These are phyloP conservation scores for Odontesthes bonariensis DNA, from an alignment of 2,113 vertebrate species.

Conservation along the genomic window DNA sequence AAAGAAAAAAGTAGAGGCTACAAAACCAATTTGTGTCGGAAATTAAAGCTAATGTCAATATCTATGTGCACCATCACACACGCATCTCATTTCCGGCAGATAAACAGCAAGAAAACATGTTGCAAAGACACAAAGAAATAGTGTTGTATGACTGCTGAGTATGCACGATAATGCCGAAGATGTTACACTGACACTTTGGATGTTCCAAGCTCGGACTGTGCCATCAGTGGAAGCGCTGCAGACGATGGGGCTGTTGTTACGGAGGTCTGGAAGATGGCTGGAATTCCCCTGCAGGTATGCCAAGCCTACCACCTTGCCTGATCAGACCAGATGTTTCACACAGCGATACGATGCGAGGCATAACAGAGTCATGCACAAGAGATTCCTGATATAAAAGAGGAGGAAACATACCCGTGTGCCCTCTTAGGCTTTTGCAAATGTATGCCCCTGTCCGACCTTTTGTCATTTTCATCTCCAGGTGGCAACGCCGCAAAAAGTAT, in stretches of 20 bases:
- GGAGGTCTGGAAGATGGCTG: constrained; percentile 58
- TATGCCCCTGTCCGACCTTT: constrained; percentile 80
- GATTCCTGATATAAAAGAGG: too few species aligned
- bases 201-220: constrained; percentile 82
- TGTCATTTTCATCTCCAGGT: constrained; percentile 83
- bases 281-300: constrained; percentile 76
- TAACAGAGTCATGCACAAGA: not conserved
- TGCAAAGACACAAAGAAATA: not conserved
- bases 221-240: constrained; percentile 84
- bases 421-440: constrained; percentile 82
- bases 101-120: not conserved
- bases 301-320: constrained; percentile 79
- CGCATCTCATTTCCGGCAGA: not conserved
- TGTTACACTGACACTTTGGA: constrained; percentile 77
- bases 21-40: too few species aligned
- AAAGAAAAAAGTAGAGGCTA: too few species aligned
- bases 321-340: not conserved
- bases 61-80: not conserved
- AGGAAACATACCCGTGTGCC: constrained; percentile 75
- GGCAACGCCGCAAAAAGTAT: constrained; percentile 81
- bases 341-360: not conserved
- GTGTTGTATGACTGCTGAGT: not conserved
- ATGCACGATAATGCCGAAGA: not conserved
- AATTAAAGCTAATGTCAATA: too few species aligned
- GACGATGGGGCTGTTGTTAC: constrained; percentile 59